These are phyloP conservation scores for Chelonia mydas DNA, from an alignment of 2,797 vertebrate species.

Conservation along the genomic window DNA sequence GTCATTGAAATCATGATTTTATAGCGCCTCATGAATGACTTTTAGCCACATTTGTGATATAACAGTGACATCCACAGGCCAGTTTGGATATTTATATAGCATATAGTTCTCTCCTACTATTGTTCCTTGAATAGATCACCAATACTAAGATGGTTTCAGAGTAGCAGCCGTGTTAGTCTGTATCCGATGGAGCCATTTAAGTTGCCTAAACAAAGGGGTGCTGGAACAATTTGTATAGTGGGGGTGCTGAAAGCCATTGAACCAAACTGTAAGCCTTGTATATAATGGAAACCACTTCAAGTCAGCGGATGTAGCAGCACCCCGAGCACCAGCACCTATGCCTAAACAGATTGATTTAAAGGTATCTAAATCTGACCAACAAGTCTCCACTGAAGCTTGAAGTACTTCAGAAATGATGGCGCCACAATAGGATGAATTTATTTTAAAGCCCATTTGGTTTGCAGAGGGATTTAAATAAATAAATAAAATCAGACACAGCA, in stretches of 20 bases:
- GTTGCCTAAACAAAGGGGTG: too few species aligned
- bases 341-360: background rate
- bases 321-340: background rate
- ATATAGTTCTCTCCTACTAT: background rate
- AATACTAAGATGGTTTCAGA: background rate
- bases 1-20: background rate
- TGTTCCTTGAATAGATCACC: fast-evolving
- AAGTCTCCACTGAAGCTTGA: background rate
- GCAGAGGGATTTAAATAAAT: background rate
- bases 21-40: background rate
- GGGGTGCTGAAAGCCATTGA: too few species aligned
- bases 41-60: background rate
- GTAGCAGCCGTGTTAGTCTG: too few species aligned
- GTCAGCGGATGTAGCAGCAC: too few species aligned
- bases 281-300: too few species aligned
- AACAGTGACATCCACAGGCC: constrained; percentile 66
- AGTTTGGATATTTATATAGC: background rate
- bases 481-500: background rate
- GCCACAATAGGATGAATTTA: background rate
- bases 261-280: too few species aligned
- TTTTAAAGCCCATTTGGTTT: background rate
- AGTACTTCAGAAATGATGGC: background rate
- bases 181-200: background rate
- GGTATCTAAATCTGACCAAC: background rate
- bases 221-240: too few species aligned